A percentile compares a stretch with the other conserved stretches of the same genome.
Evolutionary conservation across 2,888 invertebrate species (phyloP).

Genomic region (Spilarctia lutea): DNA sequence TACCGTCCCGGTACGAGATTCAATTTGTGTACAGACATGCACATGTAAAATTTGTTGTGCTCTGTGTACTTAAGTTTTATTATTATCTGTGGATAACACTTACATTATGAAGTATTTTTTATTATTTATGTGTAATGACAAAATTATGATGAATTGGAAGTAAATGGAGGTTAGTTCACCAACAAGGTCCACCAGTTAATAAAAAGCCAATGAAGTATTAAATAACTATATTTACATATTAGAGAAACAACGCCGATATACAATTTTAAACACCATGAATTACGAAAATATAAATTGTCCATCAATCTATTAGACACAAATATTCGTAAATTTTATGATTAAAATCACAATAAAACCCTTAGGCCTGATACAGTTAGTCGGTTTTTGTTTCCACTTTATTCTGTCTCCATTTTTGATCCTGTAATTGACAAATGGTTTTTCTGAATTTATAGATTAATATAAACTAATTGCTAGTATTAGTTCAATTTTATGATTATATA

Average conservation of each 20-base stretch:
- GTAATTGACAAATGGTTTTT: slow-evolving; percentile 63
- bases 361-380: slow-evolving; percentile 61
- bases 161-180: slow-evolving; percentile 7
- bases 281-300: slow-evolving; percentile 68
- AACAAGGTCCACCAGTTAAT: slow-evolving; percentile 37
- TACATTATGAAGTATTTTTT: not conserved
- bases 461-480: slow-evolving; percentile 5
- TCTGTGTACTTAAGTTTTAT: no score
- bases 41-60: no score
- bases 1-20: no score
- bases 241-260: slow-evolving; percentile 65
- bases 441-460: slow-evolving; percentile 27
- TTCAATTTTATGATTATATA: not conserved
- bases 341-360: slow-evolving; percentile 42
- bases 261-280: slow-evolving; percentile 63
- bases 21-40: no score
- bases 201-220: slow-evolving; percentile 51
- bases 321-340: slow-evolving; percentile 41
- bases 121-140: not conserved
- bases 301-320: slow-evolving; percentile 46
- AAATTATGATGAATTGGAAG: not conserved
- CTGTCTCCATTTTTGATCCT: slow-evolving; percentile 84
- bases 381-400: slow-evolving; percentile 79
- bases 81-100: not conserved
- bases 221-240: slow-evolving; percentile 72